Evolutionary conservation across 2,888 invertebrate genomes (phyloP).

Genomic region (Sinhomidia bicolor): DNA sequence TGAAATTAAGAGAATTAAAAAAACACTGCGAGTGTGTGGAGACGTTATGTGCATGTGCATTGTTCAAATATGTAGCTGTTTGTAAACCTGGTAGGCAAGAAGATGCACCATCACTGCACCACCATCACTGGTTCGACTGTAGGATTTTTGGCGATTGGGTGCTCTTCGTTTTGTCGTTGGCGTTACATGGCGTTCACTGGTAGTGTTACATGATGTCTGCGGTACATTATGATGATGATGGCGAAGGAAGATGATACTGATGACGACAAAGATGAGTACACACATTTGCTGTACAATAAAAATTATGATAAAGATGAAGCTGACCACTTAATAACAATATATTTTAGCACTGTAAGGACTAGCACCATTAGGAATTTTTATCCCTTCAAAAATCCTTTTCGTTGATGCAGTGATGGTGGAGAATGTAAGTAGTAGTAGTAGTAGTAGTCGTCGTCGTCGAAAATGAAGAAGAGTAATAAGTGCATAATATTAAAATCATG

Average conservation of each 20-base stretch:
- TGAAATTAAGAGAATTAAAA: background rate
- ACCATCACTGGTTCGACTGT: background rate
- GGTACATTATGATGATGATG: background rate
- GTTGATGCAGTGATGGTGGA: conserved; percentile 17
- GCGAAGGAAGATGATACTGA: conserved; percentile 11
- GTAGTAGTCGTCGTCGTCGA: too few relatives aligned
- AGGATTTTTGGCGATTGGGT: conserved; percentile 43
- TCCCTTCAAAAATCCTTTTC: conserved; percentile 45
- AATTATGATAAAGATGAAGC: conserved; percentile 51
- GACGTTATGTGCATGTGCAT: conserved; percentile 19
- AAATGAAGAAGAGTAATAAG: conserved; percentile 6
- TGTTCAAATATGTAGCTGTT: background rate
- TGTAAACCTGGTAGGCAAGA: background rate
- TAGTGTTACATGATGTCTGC: background rate
- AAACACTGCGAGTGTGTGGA: background rate
- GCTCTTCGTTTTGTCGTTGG: conserved; percentile 21
- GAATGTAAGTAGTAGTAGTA: conserved; percentile 1
- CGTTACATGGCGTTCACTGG: background rate
- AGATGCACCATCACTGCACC: background rate
- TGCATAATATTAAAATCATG: conserved; percentile 42
- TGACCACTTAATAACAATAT: conserved; percentile 49
- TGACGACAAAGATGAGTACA: conserved; percentile 58
- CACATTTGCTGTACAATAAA: background rate
- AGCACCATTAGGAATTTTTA: conserved; percentile 34
- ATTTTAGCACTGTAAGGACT: conserved; percentile 50